These are phyloP conservation scores for Leiothrix lutea DNA, from an alignment of 2,113 vertebrate genomes.

Conservation along the genomic window DNA sequence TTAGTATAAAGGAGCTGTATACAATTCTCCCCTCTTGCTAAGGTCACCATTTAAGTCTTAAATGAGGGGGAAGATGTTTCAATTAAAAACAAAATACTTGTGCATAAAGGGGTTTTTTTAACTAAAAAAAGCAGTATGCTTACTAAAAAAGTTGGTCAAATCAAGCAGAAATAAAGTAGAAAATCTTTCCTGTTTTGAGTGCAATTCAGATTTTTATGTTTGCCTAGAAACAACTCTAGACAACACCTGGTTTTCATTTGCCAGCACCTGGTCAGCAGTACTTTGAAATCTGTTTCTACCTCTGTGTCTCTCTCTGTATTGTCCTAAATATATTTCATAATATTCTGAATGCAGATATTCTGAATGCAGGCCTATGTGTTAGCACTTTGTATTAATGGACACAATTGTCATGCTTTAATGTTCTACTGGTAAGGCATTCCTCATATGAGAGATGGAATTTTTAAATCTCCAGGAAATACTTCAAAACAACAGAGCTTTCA, in stretches of 20 bases:
- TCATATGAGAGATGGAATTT: not conserved
- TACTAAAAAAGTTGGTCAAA: not conserved
- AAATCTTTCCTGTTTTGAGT: not conserved
- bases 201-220: not conserved
- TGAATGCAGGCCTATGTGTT: not conserved
- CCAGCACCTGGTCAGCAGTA: conserved; percentile 2
- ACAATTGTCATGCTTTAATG: not conserved
- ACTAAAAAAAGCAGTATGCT: not conserved
- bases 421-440: not conserved
- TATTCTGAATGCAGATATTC: too few relatives aligned
- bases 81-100: not conserved
- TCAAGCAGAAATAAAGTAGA: not conserved
- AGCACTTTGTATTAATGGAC: not conserved
- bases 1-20: not conserved
- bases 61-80: not conserved
- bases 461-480: not conserved
- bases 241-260: conserved; percentile 42
- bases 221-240: not conserved
- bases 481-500: not conserved
- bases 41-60: not conserved
- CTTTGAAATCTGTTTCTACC: not conserved
- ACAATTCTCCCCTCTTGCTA: not conserved
- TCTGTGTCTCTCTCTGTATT: not conserved
- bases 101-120: not conserved
- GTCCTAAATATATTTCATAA: not conserved